Conservation (phyloP, 2,797 vertebrate species). For the Oreonectes daqikongensis region DNA sequence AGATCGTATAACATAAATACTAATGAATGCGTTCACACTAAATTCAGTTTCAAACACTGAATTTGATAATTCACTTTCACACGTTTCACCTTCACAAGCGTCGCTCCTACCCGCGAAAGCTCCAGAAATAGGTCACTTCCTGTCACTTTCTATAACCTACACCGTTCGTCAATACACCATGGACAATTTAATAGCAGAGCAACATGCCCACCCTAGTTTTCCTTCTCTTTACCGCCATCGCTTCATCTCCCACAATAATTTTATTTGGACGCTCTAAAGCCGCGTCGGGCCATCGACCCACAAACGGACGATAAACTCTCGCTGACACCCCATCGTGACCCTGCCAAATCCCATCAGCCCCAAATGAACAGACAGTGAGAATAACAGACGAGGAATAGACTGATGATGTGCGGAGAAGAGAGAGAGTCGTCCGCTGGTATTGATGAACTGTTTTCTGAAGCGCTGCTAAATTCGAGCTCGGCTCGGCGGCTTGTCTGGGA, state of each 20-base stretch:
- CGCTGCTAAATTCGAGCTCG: slow-evolving; percentile 7
- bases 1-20: background rate
- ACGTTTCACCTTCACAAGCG: background rate
- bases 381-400: slow-evolving; percentile 15
- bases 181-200: background rate
- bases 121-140: slow-evolving; percentile 29
- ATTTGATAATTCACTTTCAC: background rate
- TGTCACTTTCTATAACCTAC: slow-evolving; percentile 8
- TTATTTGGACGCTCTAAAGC: slow-evolving; percentile 67
- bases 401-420: slow-evolving; percentile 31
- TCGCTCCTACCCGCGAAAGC: slow-evolving; percentile 1
- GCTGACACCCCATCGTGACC: slow-evolving; percentile 79
- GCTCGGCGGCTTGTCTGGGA: slow-evolving; percentile 3
- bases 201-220: background rate
- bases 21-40: background rate
- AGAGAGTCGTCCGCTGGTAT: slow-evolving; percentile 30
- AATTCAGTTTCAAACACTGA: background rate
- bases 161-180: background rate
- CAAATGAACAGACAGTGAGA: slow-evolving; percentile 52
- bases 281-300: slow-evolving; percentile 66
- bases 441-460: slow-evolving; percentile 14
- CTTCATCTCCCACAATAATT: slow-evolving; percentile 37
- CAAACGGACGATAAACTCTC: slow-evolving; percentile 68
- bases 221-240: background rate
- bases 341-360: slow-evolving; percentile 78